These are phyloP conservation scores for Tenthredo livida DNA, from an alignment of 2,888 invertebrate genomes.

Conservation along the genomic window DNA sequence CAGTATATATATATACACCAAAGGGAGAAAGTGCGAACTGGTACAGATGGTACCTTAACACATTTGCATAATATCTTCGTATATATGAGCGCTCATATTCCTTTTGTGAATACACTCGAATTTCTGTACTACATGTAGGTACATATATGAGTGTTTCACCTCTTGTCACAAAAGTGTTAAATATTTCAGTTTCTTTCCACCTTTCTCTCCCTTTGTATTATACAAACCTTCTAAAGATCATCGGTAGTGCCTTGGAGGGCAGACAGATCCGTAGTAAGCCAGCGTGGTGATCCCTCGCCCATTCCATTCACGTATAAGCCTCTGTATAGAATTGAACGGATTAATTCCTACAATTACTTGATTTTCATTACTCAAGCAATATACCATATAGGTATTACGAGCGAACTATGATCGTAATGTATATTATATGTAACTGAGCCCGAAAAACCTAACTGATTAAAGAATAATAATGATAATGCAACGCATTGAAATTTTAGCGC, in stretches of 20 bases:
- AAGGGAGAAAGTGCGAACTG: slow-evolving; percentile 11
- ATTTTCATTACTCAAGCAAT: background rate
- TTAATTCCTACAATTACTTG: slow-evolving; percentile 24
- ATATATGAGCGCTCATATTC: slow-evolving; percentile 9
- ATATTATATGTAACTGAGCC: background rate
- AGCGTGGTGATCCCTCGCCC: slow-evolving; percentile 68
- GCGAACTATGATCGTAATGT: background rate
- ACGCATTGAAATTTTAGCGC: background rate
- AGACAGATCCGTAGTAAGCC: slow-evolving; percentile 71
- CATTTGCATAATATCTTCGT: slow-evolving; percentile 12
- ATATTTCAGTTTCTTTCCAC: slow-evolving; percentile 11
- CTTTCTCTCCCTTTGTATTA: background rate
- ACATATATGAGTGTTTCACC: background rate
- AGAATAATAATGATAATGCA: background rate
- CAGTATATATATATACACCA: background rate
- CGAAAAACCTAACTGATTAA: background rate
- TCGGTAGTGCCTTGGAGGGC: slow-evolving; percentile 72
- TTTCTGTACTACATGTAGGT: slow-evolving; percentile 4
- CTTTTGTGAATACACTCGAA: slow-evolving; percentile 4
- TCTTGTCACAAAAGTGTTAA: background rate
- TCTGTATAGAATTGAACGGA: slow-evolving; percentile 41
- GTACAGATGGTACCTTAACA: slow-evolving; percentile 34
- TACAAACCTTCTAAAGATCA: slow-evolving; percentile 76
- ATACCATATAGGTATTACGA: background rate
- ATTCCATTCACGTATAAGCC: slow-evolving; percentile 63